Evolutionary conservation across 2,113 vertebrate species (phyloP), one percentile per base, ranked within the genome.

Genomic region (Oenanthe oenanthe): DNA sequence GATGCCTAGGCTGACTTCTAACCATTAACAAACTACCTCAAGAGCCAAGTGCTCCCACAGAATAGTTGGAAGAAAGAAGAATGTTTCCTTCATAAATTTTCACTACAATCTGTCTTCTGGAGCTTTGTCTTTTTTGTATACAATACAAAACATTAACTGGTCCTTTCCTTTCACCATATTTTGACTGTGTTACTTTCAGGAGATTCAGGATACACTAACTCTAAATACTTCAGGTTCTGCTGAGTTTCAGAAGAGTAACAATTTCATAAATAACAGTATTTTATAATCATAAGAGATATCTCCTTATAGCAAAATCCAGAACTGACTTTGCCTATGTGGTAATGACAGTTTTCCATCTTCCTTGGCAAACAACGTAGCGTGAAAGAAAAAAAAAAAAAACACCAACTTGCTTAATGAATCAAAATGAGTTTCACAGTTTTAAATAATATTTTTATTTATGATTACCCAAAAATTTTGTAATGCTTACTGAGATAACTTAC

Each of bases 401-500:
- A 24, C 48, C 43, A 18, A 4, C 18, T 75, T n/a, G 28, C 48
- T 76, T 57, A 73, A 57, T 36, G 13, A 86, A 70, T 80, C 63
- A 85, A 86, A 91, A n/a, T 20, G 18, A 91, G 13, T 63, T 77
- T 89, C 43, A 61, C 20, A 36, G n/a, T 54, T 88, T 17, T 17
- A 58, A 70, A 83, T 54, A 73, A 38, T 18, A 6, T 40, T 75
- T 93, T 80, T 42, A 45, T 47, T 79, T 70, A 26, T 12, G 76
- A 47, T 79, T 53, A 74, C 17, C 4, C 43, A 9, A 91, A 63
- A 50, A 47, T 19, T 76, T 76, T 88, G 22, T 61, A 85, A 71
- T 32, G 40, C 22, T 53, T 34, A 43, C 28, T 48, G 36, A 82
- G 45, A 19, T 79, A 85, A 98, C 98, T 98, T 97, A 98, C 98